Base-by-base conservation (phyloP, 2,888 invertebrate species). In the Drosophila neonasuta region DNA sequence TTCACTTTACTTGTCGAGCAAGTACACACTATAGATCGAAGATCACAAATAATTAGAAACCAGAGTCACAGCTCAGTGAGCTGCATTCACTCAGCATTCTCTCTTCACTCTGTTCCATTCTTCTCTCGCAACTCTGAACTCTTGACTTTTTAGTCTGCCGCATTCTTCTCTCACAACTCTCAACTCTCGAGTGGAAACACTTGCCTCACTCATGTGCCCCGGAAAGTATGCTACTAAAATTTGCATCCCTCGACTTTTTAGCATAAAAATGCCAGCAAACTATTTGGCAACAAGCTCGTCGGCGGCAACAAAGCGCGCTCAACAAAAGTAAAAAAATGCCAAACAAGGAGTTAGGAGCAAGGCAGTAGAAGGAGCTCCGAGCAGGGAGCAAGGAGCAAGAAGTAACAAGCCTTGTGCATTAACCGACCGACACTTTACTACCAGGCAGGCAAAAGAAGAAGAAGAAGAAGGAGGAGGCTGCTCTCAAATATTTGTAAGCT, bases 221-320 rank as follows among this genome's bases (percentile, higher is more conserved):
- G 34, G 51, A 64, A 75, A 67, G 51, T 67, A 68, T 69, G 65
- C 67, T 65, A 72, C 61, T 68, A 66, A 77, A 68, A 68, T 73
- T 46, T 50, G 54, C 52, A 60, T 65, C 61, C 61, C 41, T 59
- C 59, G 74, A 77, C 72, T 79, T 69, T 72, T 72, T 55, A 64
- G 79, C 81, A 78, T 78, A 72, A 74, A 79, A 74, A 68, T 74
- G 70, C 64, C 68, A 74, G 44, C 36, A 29, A 73, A 74, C 69
- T 67, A 69, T 74, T 77, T 61, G 41, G 45, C 68, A 77, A 65
- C 60, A 76, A 79, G 49, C 29, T 13, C 30, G 24, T 24, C 24
- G 24, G 24, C 24, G 6, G 24, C 20, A 30, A 30, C 39, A 56
- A n/a, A 29, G 30, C 10, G 5, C 24, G 24, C 24, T 24, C 24